These are phyloP conservation scores for Intellagama lesueurii DNA, from an alignment of 2,797 vertebrate genomes.

Conservation along the genomic window DNA sequence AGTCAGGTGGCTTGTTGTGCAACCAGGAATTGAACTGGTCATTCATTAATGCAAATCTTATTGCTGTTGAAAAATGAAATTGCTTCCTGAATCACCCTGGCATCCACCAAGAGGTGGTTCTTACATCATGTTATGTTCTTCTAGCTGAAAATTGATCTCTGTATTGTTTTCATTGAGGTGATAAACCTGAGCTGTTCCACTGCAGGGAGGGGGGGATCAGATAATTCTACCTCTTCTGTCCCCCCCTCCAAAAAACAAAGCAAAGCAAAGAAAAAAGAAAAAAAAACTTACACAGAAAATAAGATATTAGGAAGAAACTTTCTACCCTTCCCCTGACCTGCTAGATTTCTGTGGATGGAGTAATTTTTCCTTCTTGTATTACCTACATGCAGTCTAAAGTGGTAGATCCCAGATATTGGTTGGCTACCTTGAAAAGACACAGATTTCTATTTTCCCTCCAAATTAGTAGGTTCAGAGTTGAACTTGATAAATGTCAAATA, in stretches of 20 bases:
- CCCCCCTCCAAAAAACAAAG: too few relatives aligned
- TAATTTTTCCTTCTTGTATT: neutral
- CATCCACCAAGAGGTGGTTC: neutral
- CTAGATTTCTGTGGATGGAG: neutral
- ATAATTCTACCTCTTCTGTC: neutral
- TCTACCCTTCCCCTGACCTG: neutral
- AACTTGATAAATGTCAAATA: neutral
- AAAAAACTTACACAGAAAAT: too few relatives aligned
- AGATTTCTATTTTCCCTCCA: conserved; percentile 15
- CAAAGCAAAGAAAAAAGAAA: neutral
- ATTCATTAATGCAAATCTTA: neutral
- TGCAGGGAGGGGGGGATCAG: neutral
- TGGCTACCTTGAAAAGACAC: neutral
- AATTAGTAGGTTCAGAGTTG: too few relatives aligned
- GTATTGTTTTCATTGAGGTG: neutral
- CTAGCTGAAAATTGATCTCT: neutral
- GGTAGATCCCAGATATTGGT: neutral
- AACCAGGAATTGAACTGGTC: neutral
- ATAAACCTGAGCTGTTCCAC: too few relatives aligned
- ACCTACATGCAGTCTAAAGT: neutral
- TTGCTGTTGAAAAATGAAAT: neutral
- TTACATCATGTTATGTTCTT: neutral
- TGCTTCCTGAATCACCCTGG: neutral
- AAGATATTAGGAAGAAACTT: neutral
- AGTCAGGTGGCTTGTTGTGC: neutral